Evolutionary conservation across 2,888 invertebrate species (phyloP).

Genomic region (Drosophila algonquin): DNA sequence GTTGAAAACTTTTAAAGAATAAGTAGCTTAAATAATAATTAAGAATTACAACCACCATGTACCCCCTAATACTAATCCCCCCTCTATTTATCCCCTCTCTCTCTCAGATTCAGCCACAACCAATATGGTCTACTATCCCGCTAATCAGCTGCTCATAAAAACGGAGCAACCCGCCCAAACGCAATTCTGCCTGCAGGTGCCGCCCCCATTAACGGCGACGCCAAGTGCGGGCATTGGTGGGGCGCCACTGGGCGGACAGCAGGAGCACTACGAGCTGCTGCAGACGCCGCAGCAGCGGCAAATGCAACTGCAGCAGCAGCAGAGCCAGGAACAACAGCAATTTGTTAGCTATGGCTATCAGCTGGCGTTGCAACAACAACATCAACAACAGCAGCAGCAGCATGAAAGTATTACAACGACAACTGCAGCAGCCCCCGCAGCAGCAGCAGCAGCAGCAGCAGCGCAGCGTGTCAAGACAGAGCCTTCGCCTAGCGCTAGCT

Average conservation of each 20-base stretch:
- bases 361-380: constrained; percentile 57
- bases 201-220: constrained; percentile 50
- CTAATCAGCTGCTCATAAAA: constrained; percentile 83
- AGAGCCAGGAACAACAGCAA: constrained; percentile 43
- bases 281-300: constrained; percentile 71
- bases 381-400: constrained; percentile 26
- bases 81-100: not conserved
- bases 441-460: constrained; percentile 17
- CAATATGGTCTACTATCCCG: constrained; percentile 84
- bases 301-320: constrained; percentile 70
- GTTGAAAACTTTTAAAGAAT: too few species aligned
- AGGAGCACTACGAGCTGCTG: constrained; percentile 64
- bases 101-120: constrained; percentile 70
- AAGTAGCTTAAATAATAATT: not conserved
- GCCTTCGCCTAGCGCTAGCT: constrained; percentile 16
- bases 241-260: constrained; percentile 52
- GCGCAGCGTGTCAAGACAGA: constrained; percentile 67
- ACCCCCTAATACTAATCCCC: not conserved
- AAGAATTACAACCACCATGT: not conserved
- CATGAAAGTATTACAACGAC: not conserved
- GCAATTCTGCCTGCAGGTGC: constrained; percentile 78
- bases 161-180: constrained; percentile 81
- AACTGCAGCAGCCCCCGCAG: constrained; percentile 13
- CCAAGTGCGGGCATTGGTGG: constrained; percentile 23
- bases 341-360: constrained; percentile 60